Percentiles rank a stretch among this genome's conserved stretches.
These are phyloP conservation scores for Sarcophaga rosellei DNA, from an alignment of 2,888 invertebrate species.

Conservation along the genomic window DNA sequence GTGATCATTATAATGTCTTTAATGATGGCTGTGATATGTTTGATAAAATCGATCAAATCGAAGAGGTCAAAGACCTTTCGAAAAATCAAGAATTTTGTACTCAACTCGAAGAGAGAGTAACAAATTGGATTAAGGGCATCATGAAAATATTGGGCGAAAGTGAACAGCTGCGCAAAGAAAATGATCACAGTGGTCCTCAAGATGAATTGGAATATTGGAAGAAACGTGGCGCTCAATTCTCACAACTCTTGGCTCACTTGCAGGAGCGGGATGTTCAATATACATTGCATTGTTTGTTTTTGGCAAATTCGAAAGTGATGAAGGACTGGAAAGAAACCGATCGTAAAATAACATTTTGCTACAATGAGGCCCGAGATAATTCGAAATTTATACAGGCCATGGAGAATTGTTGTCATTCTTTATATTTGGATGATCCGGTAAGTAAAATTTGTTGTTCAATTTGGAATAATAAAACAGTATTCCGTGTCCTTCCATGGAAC, in stretches of 20 bases:
- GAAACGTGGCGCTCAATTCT: slow-evolving; percentile 95
- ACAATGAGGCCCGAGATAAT: slow-evolving; percentile 97
- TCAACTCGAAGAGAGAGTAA: slow-evolving; percentile 88
- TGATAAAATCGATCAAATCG: slow-evolving; percentile 84
- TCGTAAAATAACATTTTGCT: slow-evolving; percentile 95
- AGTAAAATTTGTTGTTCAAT: slow-evolving; percentile 26
- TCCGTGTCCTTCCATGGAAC: no score
- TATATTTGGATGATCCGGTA: slow-evolving; percentile 96
- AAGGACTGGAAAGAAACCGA: slow-evolving; percentile 93
- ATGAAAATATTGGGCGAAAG: slow-evolving; percentile 94
- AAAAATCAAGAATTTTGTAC: slow-evolving; percentile 86
- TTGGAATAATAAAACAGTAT: no score
- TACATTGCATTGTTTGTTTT: slow-evolving; percentile 88
- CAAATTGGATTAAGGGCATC: slow-evolving; percentile 90
- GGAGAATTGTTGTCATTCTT: slow-evolving; percentile 96
- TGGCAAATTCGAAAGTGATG: slow-evolving; percentile 89
- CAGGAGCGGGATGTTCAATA: slow-evolving; percentile 89
- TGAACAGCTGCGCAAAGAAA: slow-evolving; percentile 94
- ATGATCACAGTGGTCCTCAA: slow-evolving; percentile 95
- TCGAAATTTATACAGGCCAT: slow-evolving; percentile 96
- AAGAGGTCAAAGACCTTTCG: slow-evolving; percentile 87
- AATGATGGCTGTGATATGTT: slow-evolving; percentile 87
- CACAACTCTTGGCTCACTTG: slow-evolving; percentile 90
- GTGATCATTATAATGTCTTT: slow-evolving; percentile 89
- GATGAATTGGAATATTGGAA: slow-evolving; percentile 99